Percentiles rank a stretch among this genome's conserved stretches.
Conservation (phyloP, 2,888 invertebrate species). For the Lithophane socia region DNA sequence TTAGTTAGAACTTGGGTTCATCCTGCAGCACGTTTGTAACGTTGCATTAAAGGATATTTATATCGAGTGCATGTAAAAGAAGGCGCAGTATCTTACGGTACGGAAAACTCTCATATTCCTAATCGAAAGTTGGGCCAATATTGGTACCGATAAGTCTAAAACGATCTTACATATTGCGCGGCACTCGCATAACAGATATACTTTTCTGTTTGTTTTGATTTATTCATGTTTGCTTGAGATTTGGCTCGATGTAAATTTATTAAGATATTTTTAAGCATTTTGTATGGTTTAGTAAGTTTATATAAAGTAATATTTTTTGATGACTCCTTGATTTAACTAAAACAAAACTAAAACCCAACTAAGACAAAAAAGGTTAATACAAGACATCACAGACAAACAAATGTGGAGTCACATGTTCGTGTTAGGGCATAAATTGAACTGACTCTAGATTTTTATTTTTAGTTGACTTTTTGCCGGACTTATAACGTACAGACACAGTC, state of each 20-base stretch:
- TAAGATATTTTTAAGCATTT: slow-evolving; percentile 2
- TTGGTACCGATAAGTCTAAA: slow-evolving; percentile 32
- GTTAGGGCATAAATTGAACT: no score
- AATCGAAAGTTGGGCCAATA: slow-evolving; percentile 42
- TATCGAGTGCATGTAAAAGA: slow-evolving; percentile 22
- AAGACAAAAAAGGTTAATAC: no score
- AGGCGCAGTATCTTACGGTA: background rate
- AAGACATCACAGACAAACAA: no score
- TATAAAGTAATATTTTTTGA: background rate
- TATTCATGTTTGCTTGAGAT: slow-evolving; percentile 40
- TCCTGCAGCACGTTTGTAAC: background rate
- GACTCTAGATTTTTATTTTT: no score
- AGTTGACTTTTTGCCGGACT: no score
- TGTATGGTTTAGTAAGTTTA: background rate
- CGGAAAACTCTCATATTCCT: slow-evolving; percentile 20
- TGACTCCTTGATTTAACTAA: background rate
- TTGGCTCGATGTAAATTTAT: slow-evolving; percentile 27
- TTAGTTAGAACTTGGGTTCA: background rate
- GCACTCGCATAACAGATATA: slow-evolving; percentile 19
- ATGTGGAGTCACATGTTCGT: no score
- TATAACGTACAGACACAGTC: no score
- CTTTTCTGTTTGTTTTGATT: slow-evolving; percentile 49
- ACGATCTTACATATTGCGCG: slow-evolving; percentile 36
- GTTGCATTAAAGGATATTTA: background rate
- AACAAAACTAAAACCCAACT: no score